Evolutionary conservation across 2,113 vertebrate species (phyloP), one percentile per base, ranked within the genome.

Genomic region (Microtus pennsylvanicus): DNA sequence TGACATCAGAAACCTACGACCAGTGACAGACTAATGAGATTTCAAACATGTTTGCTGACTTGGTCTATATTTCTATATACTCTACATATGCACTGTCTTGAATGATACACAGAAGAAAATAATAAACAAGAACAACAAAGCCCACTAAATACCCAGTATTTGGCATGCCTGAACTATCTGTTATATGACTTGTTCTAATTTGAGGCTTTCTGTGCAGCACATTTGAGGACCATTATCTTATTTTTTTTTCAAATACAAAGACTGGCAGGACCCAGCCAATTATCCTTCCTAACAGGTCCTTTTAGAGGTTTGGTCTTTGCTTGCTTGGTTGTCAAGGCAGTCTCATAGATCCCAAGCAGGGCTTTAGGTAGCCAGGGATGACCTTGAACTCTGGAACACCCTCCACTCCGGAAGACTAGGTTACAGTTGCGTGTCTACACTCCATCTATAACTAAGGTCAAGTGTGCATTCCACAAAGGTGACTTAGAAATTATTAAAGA

Each of bases 211-310:
- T 91, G 58, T n/a, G n/a, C 28, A 77, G 81, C 70, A 90, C 76
- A 92, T 21, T 75, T 65, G 58, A 96, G 74, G n/a, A 86, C 26
- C 12, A 78, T 22, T 30, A 93, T 47, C 24, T 10, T 93, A 75
- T 75, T 94, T 94, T 14, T 94, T 58, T 58, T 96, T 94, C 47
- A 92, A 93, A 89, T 76, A 87, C 7, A 92, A 26, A 90, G 86
- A 70, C 52, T 83, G 77, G n/a, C 16, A 78, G 81, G 35, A 82
- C 42, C 89, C 63, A 35, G 69, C 74, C 81, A 86, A 58, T 75
- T 94, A 93, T 92, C 63, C 38, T 94, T 50, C 89, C 8, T 67
- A 90, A 92, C 86, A 80, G 93, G 50, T 38, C 35, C 35, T 21
- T 55, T 38, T 58, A 30, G 69, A 74, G 30, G 47, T 38, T 38